Base-by-base conservation (phyloP, 1,140 invertebrate species). In the Drosophila murphyi region DNA sequence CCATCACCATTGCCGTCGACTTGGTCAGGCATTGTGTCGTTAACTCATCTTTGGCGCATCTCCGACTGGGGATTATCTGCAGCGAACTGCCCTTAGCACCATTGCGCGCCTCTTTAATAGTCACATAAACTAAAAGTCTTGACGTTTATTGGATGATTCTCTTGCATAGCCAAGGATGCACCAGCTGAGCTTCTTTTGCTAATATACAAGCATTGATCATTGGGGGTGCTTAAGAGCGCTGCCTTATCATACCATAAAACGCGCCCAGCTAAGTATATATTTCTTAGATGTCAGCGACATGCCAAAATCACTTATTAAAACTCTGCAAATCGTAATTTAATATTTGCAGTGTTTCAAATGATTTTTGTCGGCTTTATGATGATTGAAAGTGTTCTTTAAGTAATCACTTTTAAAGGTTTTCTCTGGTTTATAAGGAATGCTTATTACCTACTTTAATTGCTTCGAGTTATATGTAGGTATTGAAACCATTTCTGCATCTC, bases 1-100 rank as follows among this genome's bases (percentile, higher is more conserved):
- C 32, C 48, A 50, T 32, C 37, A 4, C 37, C 57, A 65, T 59
- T 35, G 32, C 32, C 55, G 45, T 57, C 43, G 63, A 51, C 32
- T 50, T 82, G 82, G 68, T 69, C 79, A 79, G 76, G 55, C 50
- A 48, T 69, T 73, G 71, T 73, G 64, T 79, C 83, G 83, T 87
- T 87, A 87, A 87, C 76, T 87, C 85, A 87, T 87, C 78, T 48
- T 31, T 39, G 37, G 35, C 57, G 35, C 43, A 37, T 39, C 64
- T 56, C 37, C 39, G 31, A 39, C 35, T 48, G 41, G 50, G 76
- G 79, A 79, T 88, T 77, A 86, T 77, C 81, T 57, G 34, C 54
- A 55, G 20, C 43, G 43, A 41, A 39, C 51, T 31, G 57, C 45
- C 72, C 39, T 7, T 48, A 63, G 54, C 37, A 52, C 35, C 63